These are phyloP conservation scores for Limnephilus auricula DNA, from an alignment of 2,888 invertebrate genomes.

Conservation along the genomic window DNA sequence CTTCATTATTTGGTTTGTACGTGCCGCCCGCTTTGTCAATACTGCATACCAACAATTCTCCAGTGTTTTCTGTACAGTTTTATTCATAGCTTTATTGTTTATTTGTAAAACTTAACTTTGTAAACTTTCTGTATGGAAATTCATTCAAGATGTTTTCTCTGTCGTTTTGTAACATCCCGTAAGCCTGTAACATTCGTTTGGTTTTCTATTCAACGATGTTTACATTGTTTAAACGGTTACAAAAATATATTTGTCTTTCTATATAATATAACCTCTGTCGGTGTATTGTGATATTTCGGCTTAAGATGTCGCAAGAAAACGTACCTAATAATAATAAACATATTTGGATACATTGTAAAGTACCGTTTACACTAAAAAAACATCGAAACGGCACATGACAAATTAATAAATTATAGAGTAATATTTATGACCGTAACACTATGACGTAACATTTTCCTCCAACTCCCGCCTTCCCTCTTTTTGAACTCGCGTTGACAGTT, in stretches of 20 bases:
- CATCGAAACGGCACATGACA: too few relatives aligned
- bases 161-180: not conserved
- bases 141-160: not conserved
- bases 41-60: not conserved
- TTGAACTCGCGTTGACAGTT: too few relatives aligned
- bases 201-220: not conserved
- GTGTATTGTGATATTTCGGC: not conserved
- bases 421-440: too few relatives aligned
- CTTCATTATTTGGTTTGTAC: not conserved
- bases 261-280: not conserved
- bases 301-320: not conserved
- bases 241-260: not conserved
- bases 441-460: too few relatives aligned
- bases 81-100: not conserved
- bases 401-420: too few relatives aligned
- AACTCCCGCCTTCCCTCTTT: too few relatives aligned
- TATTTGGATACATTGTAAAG: too few relatives aligned
- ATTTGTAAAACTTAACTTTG: not conserved
- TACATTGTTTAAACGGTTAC: not conserved
- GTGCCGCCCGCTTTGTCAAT: not conserved
- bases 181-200: not conserved
- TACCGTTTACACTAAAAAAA: too few relatives aligned
- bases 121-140: not conserved
- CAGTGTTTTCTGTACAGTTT: not conserved
- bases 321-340: too few relatives aligned